Percentiles rank a stretch among this genome's conserved stretches.
Conservation (phyloP, 1,140 invertebrate genomes). For the Drosophila punjabiensis region DNA sequence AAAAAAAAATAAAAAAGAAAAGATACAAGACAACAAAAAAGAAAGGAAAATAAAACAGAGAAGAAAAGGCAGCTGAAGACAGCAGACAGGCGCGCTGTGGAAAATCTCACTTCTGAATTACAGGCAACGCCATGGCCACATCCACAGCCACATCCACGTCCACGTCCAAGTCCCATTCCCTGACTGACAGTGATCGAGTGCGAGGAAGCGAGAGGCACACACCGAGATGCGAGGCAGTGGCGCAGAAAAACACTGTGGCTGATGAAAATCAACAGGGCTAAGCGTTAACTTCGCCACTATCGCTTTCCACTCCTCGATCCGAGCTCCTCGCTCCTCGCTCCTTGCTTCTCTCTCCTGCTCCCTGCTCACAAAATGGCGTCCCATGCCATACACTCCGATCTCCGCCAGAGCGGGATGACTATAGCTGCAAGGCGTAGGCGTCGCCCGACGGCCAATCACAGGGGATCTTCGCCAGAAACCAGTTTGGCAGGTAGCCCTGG, state of each 20-base stretch:
- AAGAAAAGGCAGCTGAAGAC: slow-evolving; percentile 43
- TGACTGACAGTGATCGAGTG: slow-evolving; percentile 49
- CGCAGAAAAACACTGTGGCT: slow-evolving; percentile 82
- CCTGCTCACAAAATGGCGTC: slow-evolving; percentile 66
- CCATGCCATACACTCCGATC: slow-evolving; percentile 4
- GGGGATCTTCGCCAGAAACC: slow-evolving; percentile 19
- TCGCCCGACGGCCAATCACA: slow-evolving; percentile 31
- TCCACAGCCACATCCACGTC: slow-evolving; percentile 2
- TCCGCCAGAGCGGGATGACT: slow-evolving; percentile 51
- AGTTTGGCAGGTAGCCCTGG: slow-evolving; percentile 63
- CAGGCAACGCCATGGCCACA: slow-evolving; percentile 63
- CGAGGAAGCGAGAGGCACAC: slow-evolving; percentile 12
- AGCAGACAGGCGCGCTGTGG: slow-evolving; percentile 73
- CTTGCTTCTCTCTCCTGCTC: background rate
- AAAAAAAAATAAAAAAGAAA: slow-evolving; percentile 26
- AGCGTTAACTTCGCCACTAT: slow-evolving; percentile 83
- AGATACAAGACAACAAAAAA: background rate
- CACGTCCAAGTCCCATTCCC: slow-evolving; percentile 11
- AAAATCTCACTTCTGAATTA: slow-evolving; percentile 85
- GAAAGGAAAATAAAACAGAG: slow-evolving; percentile 23
- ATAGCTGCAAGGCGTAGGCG: slow-evolving; percentile 52
- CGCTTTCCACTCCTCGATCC: slow-evolving; percentile 14
- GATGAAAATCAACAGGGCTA: slow-evolving; percentile 84
- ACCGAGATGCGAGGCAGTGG: slow-evolving; percentile 52
- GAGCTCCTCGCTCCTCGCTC: slow-evolving; percentile 6